Evolutionary conservation across 2,888 invertebrate species (phyloP), one percentile per base, ranked within the genome.

Genomic region (Yponomeuta plumbellus): DNA sequence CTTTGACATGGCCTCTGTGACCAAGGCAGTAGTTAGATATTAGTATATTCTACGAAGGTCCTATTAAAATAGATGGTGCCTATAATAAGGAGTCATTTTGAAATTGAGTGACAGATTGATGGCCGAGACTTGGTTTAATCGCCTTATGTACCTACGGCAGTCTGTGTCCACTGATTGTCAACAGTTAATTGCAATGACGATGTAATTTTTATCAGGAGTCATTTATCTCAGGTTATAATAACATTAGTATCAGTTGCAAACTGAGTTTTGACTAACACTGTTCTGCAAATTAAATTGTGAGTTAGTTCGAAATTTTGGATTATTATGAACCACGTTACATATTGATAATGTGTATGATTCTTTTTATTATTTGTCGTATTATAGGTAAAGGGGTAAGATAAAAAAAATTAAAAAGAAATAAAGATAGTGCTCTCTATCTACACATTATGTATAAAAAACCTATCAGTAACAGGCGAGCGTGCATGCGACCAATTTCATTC

Each of bases 121-220:
- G 75, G 74, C 73, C 75, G 44, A 57, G 23, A 77, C 78, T 72
- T 52, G 72, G 70, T 72, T 73, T 75, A 79, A 81, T 81, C 78
- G 73, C 52, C 70, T 74, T 34, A 34, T 34, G 34, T 34, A 34
- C 6, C 34, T 75, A 52, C 17, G 3, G 57, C 52, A 65, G 58
- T 65, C 59, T 40, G 21, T 26, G 22, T 70, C 76, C 74, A 80
- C 74, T 81, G 79, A 80, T 80, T 83, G 78, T 80, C 75, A 73
- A 66, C 44, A 72, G 76, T 80, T 84, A 83, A 84, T 84, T 83
- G 79, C 71, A 68, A 71, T 78, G 80, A 81, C 79, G 52, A 59
- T 61, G 66, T 34, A 17, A 61, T 52, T 66, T 61, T 66, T 62
- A 62, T 20, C 44, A 17, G 17, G 44, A 65, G n/a, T 56, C 6